Conservation (phyloP, 2,797 vertebrate genomes). For the Lithobates pipiens region DNA sequence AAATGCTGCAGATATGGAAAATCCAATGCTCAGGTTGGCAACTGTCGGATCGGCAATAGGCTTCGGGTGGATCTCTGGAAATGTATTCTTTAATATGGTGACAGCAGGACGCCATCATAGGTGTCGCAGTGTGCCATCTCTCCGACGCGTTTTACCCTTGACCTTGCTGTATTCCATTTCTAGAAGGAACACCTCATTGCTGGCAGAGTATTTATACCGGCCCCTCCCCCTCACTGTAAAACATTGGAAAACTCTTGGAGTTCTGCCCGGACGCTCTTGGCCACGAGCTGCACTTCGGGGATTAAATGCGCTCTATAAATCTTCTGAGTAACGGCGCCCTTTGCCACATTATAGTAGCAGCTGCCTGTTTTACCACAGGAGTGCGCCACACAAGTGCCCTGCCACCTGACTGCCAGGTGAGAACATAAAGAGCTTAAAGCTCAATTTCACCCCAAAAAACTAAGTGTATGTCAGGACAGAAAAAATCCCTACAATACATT, state of each 20-base stretch:
- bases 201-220: conserved; percentile 6
- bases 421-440: no score
- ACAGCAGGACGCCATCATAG: no score
- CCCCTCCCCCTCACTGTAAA: conserved; percentile 29
- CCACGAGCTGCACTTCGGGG: neutral
- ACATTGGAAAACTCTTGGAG: conserved; percentile 49
- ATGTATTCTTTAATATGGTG: no score
- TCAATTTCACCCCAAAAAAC: no score
- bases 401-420: no score
- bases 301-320: conserved; percentile 37
- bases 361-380: neutral
- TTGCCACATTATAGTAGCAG: conserved; percentile 15
- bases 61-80: no score
- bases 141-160: neutral
- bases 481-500: no score
- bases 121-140: neutral
- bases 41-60: no score
- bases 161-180: conserved; percentile 10
- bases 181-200: neutral
- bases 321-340: neutral
- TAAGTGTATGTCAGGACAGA: no score
- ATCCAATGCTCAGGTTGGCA: no score
- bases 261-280: conserved; percentile 39
- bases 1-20: no score
- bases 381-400: neutral